These are phyloP conservation scores for Phylloscopus collybita DNA, from an alignment of 2,797 vertebrate species.

Conservation along the genomic window DNA sequence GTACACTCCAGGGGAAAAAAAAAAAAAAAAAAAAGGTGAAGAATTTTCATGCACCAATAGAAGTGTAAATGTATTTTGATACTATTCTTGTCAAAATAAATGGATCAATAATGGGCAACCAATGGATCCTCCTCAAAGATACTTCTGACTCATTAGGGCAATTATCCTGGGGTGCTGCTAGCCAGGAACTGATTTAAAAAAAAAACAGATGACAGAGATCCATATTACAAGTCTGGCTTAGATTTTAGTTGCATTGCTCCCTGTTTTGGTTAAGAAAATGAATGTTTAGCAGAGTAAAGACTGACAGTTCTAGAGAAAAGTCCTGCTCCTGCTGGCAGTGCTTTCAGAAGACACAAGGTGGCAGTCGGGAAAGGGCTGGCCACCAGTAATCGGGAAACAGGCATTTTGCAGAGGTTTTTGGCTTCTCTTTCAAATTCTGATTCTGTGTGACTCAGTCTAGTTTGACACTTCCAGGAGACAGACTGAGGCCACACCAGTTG, in stretches of 20 bases:
- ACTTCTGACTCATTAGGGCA: not conserved
- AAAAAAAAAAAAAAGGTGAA: not conserved
- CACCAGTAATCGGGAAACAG: not conserved
- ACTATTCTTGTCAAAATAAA: not conserved
- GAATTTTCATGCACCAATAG: not conserved
- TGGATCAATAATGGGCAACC: not conserved
- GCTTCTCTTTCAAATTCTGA: not conserved
- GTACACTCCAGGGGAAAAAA: accelerated
- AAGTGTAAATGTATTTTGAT: not conserved
- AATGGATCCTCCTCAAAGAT: not conserved
- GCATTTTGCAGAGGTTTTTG: not conserved
- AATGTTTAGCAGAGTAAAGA: not conserved
- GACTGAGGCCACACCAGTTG: not conserved
- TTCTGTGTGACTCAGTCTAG: not conserved
- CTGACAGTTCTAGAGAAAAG: not conserved
- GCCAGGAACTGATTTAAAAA: not conserved
- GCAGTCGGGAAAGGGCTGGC: not conserved
- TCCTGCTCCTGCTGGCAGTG: not conserved
- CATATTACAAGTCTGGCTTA: not conserved
- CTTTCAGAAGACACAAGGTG: not conserved
- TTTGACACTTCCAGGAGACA: not conserved
- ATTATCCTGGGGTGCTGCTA: not conserved
- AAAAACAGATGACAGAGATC: not conserved
- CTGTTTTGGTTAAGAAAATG: not conserved
- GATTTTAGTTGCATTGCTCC: not conserved